phyloP scores from a whole-genome alignment of 2,888 invertebrate genomes.

The Drosophila borealis region DNA sequence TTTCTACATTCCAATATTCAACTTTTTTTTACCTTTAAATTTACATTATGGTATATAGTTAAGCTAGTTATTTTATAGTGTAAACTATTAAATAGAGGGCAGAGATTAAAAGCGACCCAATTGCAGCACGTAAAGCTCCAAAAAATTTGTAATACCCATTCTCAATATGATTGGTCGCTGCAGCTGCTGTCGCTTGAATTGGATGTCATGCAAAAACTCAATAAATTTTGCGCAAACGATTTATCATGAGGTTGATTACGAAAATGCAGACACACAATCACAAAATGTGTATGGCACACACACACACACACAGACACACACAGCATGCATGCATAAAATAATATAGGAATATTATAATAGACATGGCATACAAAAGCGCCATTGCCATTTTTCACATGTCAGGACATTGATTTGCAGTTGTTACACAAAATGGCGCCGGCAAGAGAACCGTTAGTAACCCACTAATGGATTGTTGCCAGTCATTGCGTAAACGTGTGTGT shows the following conservation, averaged over 20 bases:
- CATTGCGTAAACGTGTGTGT: slow-evolving; percentile 19
- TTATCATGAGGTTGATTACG: slow-evolving; percentile 82
- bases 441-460: slow-evolving; percentile 63
- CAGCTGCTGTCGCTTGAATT: slow-evolving; percentile 50
- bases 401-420: slow-evolving; percentile 77
- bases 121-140: neutral
- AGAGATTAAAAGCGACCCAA: slow-evolving; percentile 3
- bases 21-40: too few relatives aligned
- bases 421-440: slow-evolving; percentile 72
- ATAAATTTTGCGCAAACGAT: slow-evolving; percentile 80
- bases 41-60: too few relatives aligned
- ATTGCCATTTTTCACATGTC: slow-evolving; percentile 79
- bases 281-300: slow-evolving; percentile 30
- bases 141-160: slow-evolving; percentile 14
- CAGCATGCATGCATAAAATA: slow-evolving; percentile 77
- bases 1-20: too few relatives aligned
- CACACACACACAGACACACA: slow-evolving; percentile 16
- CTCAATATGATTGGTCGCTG: slow-evolving; percentile 48
- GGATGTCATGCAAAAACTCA: slow-evolving; percentile 79
- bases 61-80: too few relatives aligned
- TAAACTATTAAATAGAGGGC: neutral
- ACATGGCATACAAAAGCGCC: slow-evolving; percentile 64
- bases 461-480: slow-evolving; percentile 73
- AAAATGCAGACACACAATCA: slow-evolving; percentile 75
- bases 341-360: slow-evolving; percentile 76